Evolutionary conservation across 2,888 invertebrate genomes (phyloP).

Genomic region (Eupithecia inturbata): DNA sequence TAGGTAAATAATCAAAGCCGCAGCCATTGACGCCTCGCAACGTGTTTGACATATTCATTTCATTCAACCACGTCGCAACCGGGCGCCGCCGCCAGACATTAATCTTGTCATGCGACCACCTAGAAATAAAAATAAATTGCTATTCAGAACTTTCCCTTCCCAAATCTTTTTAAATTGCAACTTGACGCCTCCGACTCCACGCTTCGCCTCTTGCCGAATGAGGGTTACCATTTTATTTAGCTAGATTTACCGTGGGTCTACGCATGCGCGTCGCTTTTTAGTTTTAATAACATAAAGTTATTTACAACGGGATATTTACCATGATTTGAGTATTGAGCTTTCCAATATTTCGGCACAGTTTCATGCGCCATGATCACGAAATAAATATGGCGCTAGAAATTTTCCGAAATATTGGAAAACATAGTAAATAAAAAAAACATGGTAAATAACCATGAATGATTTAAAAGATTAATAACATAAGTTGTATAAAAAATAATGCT

Average conservation of each 20-base stretch:
- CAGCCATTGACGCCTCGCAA: too few relatives aligned
- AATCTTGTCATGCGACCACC: not conserved
- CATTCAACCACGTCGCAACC: not conserved
- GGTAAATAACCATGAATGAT: not conserved
- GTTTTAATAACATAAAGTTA: slow-evolving; percentile 6
- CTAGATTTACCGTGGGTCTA: slow-evolving; percentile 51
- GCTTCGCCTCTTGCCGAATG: slow-evolving; percentile 56
- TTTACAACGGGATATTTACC: too few relatives aligned
- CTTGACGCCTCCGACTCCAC: slow-evolving; percentile 62
- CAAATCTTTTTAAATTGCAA: slow-evolving; percentile 4
- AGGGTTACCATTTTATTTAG: slow-evolving; percentile 61
- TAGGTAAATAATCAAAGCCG: too few relatives aligned
- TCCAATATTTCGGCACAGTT: too few relatives aligned
- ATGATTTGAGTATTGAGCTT: too few relatives aligned
- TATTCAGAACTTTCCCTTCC: not conserved
- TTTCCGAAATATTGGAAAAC: too few relatives aligned
- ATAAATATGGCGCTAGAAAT: too few relatives aligned
- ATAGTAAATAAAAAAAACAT: not conserved
- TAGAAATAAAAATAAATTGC: not conserved
- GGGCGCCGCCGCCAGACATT: not conserved
- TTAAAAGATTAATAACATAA: not conserved
- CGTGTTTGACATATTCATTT: not conserved
- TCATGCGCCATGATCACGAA: too few relatives aligned
- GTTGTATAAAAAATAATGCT: not conserved
- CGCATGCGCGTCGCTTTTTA: slow-evolving; percentile 41